Evolutionary conservation across 2,797 vertebrate genomes (phyloP), one percentile per base, ranked within the genome.

Genomic region (Scarus forsteni): DNA sequence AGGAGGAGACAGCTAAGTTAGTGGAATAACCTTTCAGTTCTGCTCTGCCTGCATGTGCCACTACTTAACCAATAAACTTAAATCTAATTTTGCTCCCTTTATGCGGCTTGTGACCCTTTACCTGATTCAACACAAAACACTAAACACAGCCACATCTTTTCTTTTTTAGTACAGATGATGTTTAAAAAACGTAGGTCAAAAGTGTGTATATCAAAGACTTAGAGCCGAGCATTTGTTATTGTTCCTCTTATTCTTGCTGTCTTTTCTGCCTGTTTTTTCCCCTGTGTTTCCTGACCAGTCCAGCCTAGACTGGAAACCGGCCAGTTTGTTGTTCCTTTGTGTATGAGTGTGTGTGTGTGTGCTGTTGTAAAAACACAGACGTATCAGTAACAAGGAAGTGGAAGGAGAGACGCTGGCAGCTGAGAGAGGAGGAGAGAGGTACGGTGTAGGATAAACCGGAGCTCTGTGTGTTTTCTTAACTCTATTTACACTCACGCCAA

Each of bases 311-410:
- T 86, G 78, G 70, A 84, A 74, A 72, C 66, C 0, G 15, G 68
- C 60, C 85, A 69, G 54, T 69, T 44, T 80, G 74, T 76, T 16
- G 3, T 63, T 72, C 45, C 45, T 70, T 69, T 76, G 70, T 61
- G 15, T 63, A 68, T 79, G 73, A 55, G 65, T 60, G 65, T 75
- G 45, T 75, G 48, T 75, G 48, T 14, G 45, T 27, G 15, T 10
- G 51, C 73, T 19, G 56, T 68, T 75, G 70, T 83, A 66, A 83
- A 87, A 88, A 87, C 68, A 83, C 61, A 68, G 74, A 77, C 35
- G 9, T 88, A 91, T 92, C 87, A 87, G 82, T 86, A 84, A 86
- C 77, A 76, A 60, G 74, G 75, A 86, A 78, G 68, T 78, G 79
- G 82, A 88, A 79, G 75, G 61, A 77, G 80, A 79, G 65, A 82